phyloP scores from a whole-genome alignment of 2,888 invertebrate species.

The Dorcus parallelipipedus region DNA sequence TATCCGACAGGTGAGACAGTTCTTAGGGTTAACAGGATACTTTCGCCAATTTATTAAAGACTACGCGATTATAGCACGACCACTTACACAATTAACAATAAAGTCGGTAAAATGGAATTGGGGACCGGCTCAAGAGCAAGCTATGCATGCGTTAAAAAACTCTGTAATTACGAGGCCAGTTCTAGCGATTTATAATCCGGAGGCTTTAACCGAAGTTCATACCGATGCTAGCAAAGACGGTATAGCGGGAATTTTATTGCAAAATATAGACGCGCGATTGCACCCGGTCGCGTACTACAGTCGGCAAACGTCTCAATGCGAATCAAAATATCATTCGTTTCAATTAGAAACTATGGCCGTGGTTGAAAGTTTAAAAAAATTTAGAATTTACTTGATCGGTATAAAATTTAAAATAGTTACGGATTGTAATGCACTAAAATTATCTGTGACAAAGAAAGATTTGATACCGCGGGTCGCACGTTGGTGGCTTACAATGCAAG shows the following conservation, averaged over 20 bases:
- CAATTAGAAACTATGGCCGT: conserved; percentile 1
- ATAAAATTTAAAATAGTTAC: neutral
- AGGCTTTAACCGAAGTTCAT: conserved; percentile 1
- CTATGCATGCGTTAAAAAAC: neutral
- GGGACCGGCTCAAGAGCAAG: neutral
- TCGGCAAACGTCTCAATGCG: neutral
- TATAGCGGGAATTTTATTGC: neutral
- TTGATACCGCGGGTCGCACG: neutral
- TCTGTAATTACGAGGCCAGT: neutral
- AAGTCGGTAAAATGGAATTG: neutral
- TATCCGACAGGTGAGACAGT: neutral
- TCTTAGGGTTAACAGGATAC: neutral
- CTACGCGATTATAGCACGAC: neutral
- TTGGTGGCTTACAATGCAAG: conserved; percentile 2
- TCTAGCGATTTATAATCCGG: neutral
- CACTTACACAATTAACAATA: neutral
- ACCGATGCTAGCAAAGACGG: neutral
- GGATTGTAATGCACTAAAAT: neutral
- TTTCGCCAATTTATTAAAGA: neutral
- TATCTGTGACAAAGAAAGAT: too few relatives aligned
- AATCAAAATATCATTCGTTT: neutral
- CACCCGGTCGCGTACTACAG: neutral
- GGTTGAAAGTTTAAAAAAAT: neutral
- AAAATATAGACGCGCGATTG: neutral
- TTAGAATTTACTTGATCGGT: neutral